phyloP scores from a whole-genome alignment of 1,140 invertebrate species.

The Pachyrhynchus sulphureomaculatus region DNA sequence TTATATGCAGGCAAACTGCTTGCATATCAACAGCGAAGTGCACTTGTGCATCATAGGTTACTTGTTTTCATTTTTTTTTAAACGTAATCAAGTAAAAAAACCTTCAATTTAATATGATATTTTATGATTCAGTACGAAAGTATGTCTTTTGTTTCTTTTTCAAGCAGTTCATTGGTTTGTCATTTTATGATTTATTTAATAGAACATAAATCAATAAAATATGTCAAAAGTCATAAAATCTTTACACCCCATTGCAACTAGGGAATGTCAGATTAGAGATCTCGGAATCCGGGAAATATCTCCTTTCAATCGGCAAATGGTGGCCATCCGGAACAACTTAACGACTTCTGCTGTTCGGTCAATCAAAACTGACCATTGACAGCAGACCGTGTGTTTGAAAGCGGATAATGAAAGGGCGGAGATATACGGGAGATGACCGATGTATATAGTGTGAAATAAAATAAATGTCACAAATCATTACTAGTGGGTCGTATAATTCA shows the following conservation, averaged over 20 bases:
- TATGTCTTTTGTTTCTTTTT: too few relatives aligned
- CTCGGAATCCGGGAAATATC: constrained; percentile 24
- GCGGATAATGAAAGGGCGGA: constrained; percentile 23
- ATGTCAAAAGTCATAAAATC: constrained; percentile 15
- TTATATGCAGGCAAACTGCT: too few relatives aligned
- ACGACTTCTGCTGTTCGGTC: constrained; percentile 19
- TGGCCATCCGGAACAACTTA: constrained; percentile 29
- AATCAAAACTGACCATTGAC: constrained; percentile 25
- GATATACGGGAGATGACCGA: background rate
- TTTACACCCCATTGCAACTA: constrained; percentile 10
- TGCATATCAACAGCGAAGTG: too few relatives aligned
- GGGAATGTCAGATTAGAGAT: constrained; percentile 15
- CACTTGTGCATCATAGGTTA: too few relatives aligned
- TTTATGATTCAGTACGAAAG: too few relatives aligned
- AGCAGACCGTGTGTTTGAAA: constrained; percentile 14
- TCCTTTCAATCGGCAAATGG: constrained; percentile 19
- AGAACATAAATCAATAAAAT: background rate
- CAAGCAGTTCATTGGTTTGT: too few relatives aligned
- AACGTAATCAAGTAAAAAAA: too few relatives aligned
- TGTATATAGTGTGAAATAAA: background rate
- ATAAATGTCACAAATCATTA: too few relatives aligned
- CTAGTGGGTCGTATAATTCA: too few relatives aligned
- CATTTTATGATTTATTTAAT: too few relatives aligned
- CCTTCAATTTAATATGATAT: too few relatives aligned
- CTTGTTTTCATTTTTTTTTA: too few relatives aligned